Percentiles rank a stretch among this genome's conserved stretches.
phyloP scores from a whole-genome alignment of 1,140 invertebrate species.

The Rhizoglyphus robini region DNA sequence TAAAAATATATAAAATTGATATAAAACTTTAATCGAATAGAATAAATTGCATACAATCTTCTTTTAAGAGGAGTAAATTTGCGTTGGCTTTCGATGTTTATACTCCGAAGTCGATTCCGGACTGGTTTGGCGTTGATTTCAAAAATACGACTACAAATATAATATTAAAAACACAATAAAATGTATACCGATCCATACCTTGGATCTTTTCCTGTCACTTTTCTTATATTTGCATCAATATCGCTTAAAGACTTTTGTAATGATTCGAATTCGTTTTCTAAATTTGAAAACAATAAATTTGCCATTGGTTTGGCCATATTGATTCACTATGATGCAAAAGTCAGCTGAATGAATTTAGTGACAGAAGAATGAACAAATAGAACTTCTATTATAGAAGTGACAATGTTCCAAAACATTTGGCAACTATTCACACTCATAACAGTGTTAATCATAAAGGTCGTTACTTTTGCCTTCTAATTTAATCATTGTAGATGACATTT shows the following conservation, averaged over 20 bases:
- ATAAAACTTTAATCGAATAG: background rate
- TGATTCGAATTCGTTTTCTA: slow-evolving; percentile 20
- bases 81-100: background rate
- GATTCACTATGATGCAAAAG: background rate
- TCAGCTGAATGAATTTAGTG: too few relatives aligned
- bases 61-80: background rate
- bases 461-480: too few relatives aligned
- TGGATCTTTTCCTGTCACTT: slow-evolving; percentile 22
- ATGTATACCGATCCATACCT: background rate
- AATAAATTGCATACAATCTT: background rate
- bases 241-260: slow-evolving; percentile 19
- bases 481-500: too few relatives aligned
- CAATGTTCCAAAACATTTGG: too few relatives aligned
- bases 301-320: background rate
- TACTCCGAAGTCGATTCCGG: background rate
- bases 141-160: background rate
- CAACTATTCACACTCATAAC: too few relatives aligned
- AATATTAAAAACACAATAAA: slow-evolving; percentile 1
- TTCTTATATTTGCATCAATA: slow-evolving; percentile 22
- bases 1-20: background rate
- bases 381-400: too few relatives aligned
- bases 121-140: background rate
- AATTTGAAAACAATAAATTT: slow-evolving; percentile 14
- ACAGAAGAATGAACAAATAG: too few relatives aligned
- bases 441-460: too few relatives aligned